phyloP scores from a whole-genome alignment of 2,888 invertebrate species.

The Petrophora chlorosata region DNA sequence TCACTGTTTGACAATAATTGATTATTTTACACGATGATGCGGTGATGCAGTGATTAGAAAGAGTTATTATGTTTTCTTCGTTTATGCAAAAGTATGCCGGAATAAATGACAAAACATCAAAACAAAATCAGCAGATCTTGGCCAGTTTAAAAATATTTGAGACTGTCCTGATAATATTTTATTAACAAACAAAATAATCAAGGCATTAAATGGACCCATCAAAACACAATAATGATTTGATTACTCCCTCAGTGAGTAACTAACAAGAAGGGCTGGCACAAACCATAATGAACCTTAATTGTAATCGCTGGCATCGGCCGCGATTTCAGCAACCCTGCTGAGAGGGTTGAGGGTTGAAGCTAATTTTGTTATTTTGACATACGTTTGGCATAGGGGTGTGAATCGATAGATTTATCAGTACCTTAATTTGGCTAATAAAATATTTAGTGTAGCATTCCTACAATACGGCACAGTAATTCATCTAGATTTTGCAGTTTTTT shows the following conservation, averaged over 20 bases:
- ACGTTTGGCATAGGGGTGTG: constrained; percentile 14
- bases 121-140: too few species aligned
- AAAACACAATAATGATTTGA: constrained; percentile 39
- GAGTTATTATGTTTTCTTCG: too few species aligned
- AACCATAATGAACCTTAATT: constrained; percentile 57
- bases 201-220: constrained; percentile 15
- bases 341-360: constrained; percentile 43
- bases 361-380: constrained; percentile 30
- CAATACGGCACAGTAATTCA: too few species aligned
- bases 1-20: not conserved
- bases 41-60: too few species aligned
- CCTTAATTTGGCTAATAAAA: too few species aligned
- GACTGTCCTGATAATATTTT: not conserved
- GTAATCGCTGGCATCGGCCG: constrained; percentile 51
- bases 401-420: constrained; percentile 9
- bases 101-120: too few species aligned
- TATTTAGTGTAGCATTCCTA: too few species aligned
- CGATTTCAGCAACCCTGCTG: constrained; percentile 49
- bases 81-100: too few species aligned
- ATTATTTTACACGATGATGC: too few species aligned
- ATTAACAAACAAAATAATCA: constrained; percentile 1
- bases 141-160: too few species aligned
- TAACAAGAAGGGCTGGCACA: constrained; percentile 41
- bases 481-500: too few species aligned
- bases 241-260: constrained; percentile 30